Evolutionary conservation across 1,140 invertebrate species (phyloP), one percentile per base, ranked within the genome.

Genomic region (Drosophila arawakana): DNA sequence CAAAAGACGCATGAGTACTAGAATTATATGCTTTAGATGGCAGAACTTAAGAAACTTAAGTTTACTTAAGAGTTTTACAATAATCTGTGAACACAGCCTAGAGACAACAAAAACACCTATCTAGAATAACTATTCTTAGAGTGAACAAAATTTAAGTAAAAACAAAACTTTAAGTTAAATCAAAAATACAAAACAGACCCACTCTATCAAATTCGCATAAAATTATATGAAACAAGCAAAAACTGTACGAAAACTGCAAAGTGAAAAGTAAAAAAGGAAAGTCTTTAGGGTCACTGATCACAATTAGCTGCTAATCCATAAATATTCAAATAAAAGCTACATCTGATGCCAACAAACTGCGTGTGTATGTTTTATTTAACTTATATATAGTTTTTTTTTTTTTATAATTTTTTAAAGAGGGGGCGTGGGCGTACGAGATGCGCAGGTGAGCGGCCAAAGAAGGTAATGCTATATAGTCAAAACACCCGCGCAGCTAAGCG

Each of bases 371-470:
- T 59, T 49, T 47, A 10, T 35, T 10, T 25, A 46, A 46, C 7
- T 52, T n/a, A 47, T 37, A 43, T 61, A 46, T 43, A 43, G 25
- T 41, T 30, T 47, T 46, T n/a, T 13, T n/a, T 13, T 61, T 8
- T 52, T 44, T 44, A 18, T 41, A 50, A 21, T 9, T 57, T 46
- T 44, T 43, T 15, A 7, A 46, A 7, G 21, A 58, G 21, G 25
- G 10, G 5, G 57, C 39, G 83, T 88, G 73, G 80, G 83, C 69
- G 80, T 70, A 68, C 25, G 44, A 49, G 82, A 86, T 86, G 82
- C 82, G 83, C 82, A 86, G 82, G 82, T 86, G 82, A 86, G 83
- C 67, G 66, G 73, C 82, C 83, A 86, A 77, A 86, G 83, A 88
- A 88, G 82, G 82, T 62, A 77, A 84, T 77, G 60, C 72, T 81